These are phyloP conservation scores for Phyto melanocephala DNA, from an alignment of 2,888 invertebrate genomes.

Conservation along the genomic window DNA sequence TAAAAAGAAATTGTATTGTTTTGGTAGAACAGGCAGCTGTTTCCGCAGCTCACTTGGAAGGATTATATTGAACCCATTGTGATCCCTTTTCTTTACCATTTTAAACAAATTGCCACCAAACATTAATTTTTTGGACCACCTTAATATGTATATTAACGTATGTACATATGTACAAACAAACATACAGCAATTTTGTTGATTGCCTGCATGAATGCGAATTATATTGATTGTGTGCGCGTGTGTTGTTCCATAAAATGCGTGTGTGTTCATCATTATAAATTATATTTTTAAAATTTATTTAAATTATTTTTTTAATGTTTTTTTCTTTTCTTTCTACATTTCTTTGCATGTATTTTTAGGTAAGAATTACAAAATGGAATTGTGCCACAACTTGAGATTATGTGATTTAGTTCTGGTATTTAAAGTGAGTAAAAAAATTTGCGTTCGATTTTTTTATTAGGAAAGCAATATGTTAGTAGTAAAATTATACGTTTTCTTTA, in stretches of 20 bases:
- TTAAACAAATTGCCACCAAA: too few species aligned
- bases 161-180: too few species aligned
- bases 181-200: neutral
- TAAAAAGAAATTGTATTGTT: too few species aligned
- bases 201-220: neutral
- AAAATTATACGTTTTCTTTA: too few species aligned
- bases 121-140: too few species aligned
- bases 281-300: neutral
- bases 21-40: too few species aligned
- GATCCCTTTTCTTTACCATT: too few species aligned
- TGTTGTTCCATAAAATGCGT: neutral
- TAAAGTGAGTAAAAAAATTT: constrained; percentile 1
- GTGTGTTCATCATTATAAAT: neutral
- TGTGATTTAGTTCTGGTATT: neutral
- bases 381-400: neutral
- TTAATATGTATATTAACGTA: too few species aligned
- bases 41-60: too few species aligned
- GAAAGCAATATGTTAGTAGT: constrained; percentile 11
- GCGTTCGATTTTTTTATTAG: too few species aligned
- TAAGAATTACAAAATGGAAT: constrained; percentile 8
- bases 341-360: constrained; percentile 22
- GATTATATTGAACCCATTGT: too few species aligned
- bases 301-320: neutral
- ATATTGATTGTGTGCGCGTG: neutral
- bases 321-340: too few species aligned